Evolutionary conservation across 2,113 vertebrate species (phyloP).

Genomic region (Megalops atlanticus): DNA sequence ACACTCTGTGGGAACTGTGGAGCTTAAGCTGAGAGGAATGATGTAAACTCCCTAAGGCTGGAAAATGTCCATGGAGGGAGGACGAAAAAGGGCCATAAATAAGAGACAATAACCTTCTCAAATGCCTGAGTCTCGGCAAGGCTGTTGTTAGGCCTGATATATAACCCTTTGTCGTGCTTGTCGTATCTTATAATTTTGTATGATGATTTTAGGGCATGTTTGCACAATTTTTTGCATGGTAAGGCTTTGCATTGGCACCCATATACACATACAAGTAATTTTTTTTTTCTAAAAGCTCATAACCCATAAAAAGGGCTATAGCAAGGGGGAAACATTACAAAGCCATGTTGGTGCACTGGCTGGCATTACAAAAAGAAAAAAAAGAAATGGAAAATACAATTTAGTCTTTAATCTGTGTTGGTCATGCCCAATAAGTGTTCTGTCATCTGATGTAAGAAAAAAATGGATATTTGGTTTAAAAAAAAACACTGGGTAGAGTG

Average conservation of each 20-base stretch:
- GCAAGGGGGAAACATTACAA: slow-evolving; percentile 1
- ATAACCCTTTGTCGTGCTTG: background rate
- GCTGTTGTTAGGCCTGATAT: slow-evolving; percentile 45
- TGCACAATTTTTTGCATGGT: background rate
- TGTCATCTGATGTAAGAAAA: background rate
- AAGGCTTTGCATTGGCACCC: background rate
- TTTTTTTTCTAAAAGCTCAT: slow-evolving; percentile 10
- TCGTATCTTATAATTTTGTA: background rate
- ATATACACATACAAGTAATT: background rate
- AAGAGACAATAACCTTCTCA: slow-evolving; percentile 62
- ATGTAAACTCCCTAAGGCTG: slow-evolving; percentile 83
- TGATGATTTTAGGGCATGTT: background rate
- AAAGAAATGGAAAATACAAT: slow-evolving; percentile 9
- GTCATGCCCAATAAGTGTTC: slow-evolving; percentile 21
- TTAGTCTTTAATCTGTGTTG: slow-evolving; percentile 13
- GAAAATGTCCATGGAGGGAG: slow-evolving; percentile 77
- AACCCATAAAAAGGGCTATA: background rate
- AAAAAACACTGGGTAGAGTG: background rate
- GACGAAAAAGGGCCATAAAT: slow-evolving; percentile 70
- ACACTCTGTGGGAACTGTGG: slow-evolving; percentile 85
- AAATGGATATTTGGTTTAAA: slow-evolving; percentile 3
- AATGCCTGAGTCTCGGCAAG: slow-evolving; percentile 47
- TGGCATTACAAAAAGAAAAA: background rate
- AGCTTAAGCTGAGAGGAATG: slow-evolving; percentile 80
- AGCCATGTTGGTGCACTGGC: background rate